phyloP scores from a whole-genome alignment of 1,140 invertebrate species.

The Maniola jurtina region DNA sequence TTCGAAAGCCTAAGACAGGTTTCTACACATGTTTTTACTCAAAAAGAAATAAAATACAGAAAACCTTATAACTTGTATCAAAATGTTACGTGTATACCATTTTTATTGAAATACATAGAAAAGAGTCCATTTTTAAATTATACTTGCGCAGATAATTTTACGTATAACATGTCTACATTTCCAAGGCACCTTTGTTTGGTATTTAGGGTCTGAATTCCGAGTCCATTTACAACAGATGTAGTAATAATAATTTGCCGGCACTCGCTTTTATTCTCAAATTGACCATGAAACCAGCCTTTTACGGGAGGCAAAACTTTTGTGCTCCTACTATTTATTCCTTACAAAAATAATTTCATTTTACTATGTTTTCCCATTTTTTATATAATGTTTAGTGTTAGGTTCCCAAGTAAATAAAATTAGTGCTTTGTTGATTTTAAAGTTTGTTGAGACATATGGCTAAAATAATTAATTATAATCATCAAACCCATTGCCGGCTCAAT shows the following conservation, averaged over 20 bases:
- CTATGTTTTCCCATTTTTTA: not conserved
- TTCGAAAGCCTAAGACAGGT: too few relatives aligned
- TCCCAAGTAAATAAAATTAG: not conserved
- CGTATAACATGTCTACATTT: not conserved
- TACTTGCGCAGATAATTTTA: too few relatives aligned
- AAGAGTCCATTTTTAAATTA: too few relatives aligned
- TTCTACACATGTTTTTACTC: too few relatives aligned
- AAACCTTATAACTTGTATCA: too few relatives aligned
- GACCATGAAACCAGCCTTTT: slow-evolving; percentile 23
- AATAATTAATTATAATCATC: too few relatives aligned
- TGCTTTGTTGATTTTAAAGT: not conserved
- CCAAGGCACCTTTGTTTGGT: not conserved
- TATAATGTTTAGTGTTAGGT: too few relatives aligned
- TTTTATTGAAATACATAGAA: too few relatives aligned
- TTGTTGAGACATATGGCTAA: too few relatives aligned
- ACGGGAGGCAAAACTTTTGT: slow-evolving; percentile 16
- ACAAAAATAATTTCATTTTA: not conserved
- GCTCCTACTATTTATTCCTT: not conserved
- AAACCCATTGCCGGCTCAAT: too few relatives aligned
- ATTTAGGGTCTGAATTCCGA: not conserved
- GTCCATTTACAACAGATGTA: slow-evolving; percentile 8
- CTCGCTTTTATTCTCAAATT: slow-evolving; percentile 19
- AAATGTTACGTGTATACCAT: too few relatives aligned
- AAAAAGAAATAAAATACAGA: too few relatives aligned
- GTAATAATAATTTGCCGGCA: slow-evolving; percentile 9